Conservation (phyloP, 1,140 invertebrate species). For the Bombus difficillimus region DNA sequence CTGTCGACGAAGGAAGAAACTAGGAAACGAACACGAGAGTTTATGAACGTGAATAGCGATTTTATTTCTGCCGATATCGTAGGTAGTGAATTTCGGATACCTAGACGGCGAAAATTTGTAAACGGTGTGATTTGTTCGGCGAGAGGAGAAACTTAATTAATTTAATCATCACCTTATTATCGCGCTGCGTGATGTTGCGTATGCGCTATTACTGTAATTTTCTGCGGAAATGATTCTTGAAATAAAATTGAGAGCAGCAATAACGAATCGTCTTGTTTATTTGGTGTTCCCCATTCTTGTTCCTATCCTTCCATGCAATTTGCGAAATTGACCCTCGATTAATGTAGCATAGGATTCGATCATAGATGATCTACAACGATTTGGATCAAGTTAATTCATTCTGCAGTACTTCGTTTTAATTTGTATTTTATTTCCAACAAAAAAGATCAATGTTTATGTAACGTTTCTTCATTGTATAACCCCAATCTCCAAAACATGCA, state of each 20-base stretch:
- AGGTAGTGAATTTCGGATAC: conserved; percentile 37
- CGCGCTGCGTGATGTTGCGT: conserved; percentile 32
- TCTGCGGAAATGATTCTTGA: conserved; percentile 62
- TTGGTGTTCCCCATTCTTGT: too few species aligned
- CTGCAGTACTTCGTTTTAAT: background rate
- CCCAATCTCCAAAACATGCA: too few species aligned
- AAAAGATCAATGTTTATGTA: too few species aligned
- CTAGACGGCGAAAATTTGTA: conserved; percentile 38
- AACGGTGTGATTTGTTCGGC: conserved; percentile 48
- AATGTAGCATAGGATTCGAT: background rate
- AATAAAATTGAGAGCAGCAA: conserved; percentile 60
- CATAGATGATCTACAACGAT: background rate
- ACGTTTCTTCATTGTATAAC: too few species aligned
- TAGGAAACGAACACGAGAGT: background rate
- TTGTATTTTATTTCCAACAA: background rate
- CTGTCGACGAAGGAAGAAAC: conserved; percentile 1
- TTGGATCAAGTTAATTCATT: background rate
- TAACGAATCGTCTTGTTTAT: background rate
- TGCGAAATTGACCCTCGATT: background rate
- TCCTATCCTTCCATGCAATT: background rate
- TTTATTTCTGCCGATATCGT: conserved; percentile 19
- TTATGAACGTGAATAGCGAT: conserved; percentile 22
- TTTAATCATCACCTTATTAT: conserved; percentile 59
- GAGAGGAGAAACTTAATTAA: conserved; percentile 61
- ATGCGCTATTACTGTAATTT: conserved; percentile 60